Base-by-base conservation (phyloP, 2,113 vertebrate genomes). In the Sterna hirundo region DNA sequence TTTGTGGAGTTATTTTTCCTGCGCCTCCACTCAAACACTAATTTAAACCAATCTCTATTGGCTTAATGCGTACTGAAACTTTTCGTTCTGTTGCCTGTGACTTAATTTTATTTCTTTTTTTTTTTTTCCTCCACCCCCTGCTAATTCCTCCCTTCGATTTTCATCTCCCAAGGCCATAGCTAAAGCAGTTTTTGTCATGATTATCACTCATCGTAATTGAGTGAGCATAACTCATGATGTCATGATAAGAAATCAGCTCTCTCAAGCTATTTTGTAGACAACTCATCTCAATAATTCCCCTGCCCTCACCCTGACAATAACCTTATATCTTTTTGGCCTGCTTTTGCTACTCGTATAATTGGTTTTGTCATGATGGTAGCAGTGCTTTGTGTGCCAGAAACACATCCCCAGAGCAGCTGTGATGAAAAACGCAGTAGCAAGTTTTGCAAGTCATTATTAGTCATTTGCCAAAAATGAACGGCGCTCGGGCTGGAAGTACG, bases 391-490 rank as follows among this genome's bases (percentile, higher is more conserved):
- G 91, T 95, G 95, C 95, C 95, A 97, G 38, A 86, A 96, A 44
- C 25, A 15, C 46, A 80, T 95, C 62, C 93, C 90, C 54, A 57
- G 70, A 97, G 89, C 60, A 87, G 55, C 86, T 74, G 66, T 64
- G 94, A 94, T 78, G 91, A 86, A 97, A 94, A 93, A 62, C 51
- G 72, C 85, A 72, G 84, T 36, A 92, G 92, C 55, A 78, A 88
- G 58, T 93, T 94, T 96, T 71, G 85, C 90, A 97, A 96, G 90
- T 90, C 90, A 64, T 71, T 87, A 34, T 96, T 94, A 94, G 88
- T 90, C 65, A 86, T 69, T 83, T 87, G 76, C 84, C 85, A 76
- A 90, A 93, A 94, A 95, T 25, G 75, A 89, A 55, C 68, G 90
- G 93, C 95, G 85, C 82, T 95, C 19, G 1, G 51, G 19, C 78